Evolutionary conservation across 1,140 invertebrate species (phyloP), one percentile per base, ranked within the genome.

Genomic region (Ceratina calcarata): DNA sequence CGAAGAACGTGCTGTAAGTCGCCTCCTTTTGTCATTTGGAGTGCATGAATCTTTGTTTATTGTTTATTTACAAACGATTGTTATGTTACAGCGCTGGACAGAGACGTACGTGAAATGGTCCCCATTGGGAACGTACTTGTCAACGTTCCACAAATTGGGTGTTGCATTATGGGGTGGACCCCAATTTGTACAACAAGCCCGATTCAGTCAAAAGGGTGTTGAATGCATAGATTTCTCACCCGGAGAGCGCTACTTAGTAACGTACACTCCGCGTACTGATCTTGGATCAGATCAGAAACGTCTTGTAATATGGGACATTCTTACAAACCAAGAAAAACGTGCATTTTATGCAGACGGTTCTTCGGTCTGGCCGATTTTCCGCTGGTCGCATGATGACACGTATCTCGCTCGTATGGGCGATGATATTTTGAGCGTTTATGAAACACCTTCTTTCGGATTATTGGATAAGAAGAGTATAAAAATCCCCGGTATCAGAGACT

Each of bases 171-270:
- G 99, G 99, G 99, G 98, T 66, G 98, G 99, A 1, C 96, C 97
- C 51, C 96, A 97, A 81, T 99, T 99, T 93, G 95, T 95, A 12
- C 97, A 99, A 91, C 97, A 99, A 80, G 96, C 97, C 89, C 96
- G 97, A 88, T 99, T 99, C 91, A 95, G 95, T 76, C 99, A 99
- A 91, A 94, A 95, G 2, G 96, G 96, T 86, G 99, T 99, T 1
- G 97, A 98, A 86, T 98, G 98, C 82, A 98, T 99, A 75, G 99
- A 99, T 85, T 99, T 99, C 91, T 99, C 99, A 60, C 99, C 99
- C 0, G 97, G 97, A 93, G 99, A 99, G 94, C 98, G 98, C 93
- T 99, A 99, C 91, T 91, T 99, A 60, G 98, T 99, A 0, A 98
- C 98, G 0, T 99, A 98, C 91, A 97, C 97, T 81, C 95, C 97